Conservation (phyloP, 2,797 vertebrate species). For the Sparus aurata region DNA sequence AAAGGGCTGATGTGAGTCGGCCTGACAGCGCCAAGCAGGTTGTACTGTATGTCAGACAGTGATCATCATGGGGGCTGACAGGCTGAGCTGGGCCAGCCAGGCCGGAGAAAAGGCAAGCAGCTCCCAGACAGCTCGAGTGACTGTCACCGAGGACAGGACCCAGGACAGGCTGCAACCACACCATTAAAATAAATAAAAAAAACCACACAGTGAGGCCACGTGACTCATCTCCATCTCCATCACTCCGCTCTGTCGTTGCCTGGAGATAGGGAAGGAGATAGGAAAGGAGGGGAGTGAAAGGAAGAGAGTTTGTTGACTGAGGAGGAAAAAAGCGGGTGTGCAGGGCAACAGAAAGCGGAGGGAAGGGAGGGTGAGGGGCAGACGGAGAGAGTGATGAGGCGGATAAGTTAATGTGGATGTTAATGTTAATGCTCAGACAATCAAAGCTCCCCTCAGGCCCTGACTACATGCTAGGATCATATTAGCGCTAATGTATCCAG, state of each 20-base stretch:
- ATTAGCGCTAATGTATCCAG: conserved; percentile 82
- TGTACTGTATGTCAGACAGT: conserved; percentile 77
- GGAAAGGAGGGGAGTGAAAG: conserved; percentile 48
- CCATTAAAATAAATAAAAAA: conserved; percentile 34
- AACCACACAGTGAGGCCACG: conserved; percentile 46
- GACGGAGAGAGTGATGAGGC: conserved; percentile 67
- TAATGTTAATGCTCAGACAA: conserved; percentile 84
- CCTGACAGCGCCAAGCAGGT: conserved; percentile 83
- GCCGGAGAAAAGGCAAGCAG: conserved; percentile 73
- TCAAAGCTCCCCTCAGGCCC: conserved; percentile 79
- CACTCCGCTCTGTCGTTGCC: conserved; percentile 65
- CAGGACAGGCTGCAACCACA: conserved; percentile 66
- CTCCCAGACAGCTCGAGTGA: conserved; percentile 67
- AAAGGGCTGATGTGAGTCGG: conserved; percentile 75
- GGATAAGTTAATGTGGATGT: conserved; percentile 81
- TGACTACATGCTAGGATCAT: conserved; percentile 82
- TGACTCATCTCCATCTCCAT: conserved; percentile 74
- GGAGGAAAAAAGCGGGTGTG: conserved; percentile 31
- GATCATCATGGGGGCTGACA: conserved; percentile 82
- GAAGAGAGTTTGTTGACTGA: conserved; percentile 60
- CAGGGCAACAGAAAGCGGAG: conserved; percentile 24
- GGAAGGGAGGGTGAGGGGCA: conserved; percentile 29
- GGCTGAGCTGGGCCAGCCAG: conserved; percentile 70
- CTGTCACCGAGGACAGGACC: conserved; percentile 63
- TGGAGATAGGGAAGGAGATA: conserved; percentile 68